A percentile compares a stretch with the other conserved stretches of the same genome.
Conservation (phyloP, 2,797 vertebrate genomes). For the Eleutherodactylus coqui region DNA sequence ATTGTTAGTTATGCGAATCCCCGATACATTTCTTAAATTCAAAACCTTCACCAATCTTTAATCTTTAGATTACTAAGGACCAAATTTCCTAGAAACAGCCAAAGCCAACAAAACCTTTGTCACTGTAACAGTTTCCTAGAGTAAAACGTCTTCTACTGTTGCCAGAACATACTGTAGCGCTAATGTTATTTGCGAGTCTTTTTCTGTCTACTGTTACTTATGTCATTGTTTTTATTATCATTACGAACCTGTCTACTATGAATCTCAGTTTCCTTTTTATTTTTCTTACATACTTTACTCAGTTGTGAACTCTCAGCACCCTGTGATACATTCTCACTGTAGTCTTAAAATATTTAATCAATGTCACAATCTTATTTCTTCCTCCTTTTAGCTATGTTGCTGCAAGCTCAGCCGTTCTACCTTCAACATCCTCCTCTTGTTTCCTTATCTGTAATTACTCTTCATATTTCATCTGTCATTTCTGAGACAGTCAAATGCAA, state of each 20-base stretch:
- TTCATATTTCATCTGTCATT: conserved; percentile 61
- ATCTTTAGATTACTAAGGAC: background rate
- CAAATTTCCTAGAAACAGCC: background rate
- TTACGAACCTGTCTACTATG: background rate
- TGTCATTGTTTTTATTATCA: conserved; percentile 17
- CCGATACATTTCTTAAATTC: background rate
- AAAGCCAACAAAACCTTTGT: background rate
- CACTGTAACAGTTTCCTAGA: background rate
- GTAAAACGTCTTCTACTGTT: background rate
- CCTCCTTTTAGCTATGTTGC: conserved; percentile 25
- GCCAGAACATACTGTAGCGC: background rate
- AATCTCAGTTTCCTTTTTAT: background rate
- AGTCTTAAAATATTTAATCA: conserved; percentile 35
- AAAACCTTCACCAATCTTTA: background rate
- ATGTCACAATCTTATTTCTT: background rate
- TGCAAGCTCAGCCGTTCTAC: conserved; percentile 30
- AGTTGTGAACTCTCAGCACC: conserved; percentile 27
- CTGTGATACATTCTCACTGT: conserved; percentile 8
- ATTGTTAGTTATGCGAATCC: background rate
- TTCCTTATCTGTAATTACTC: conserved; percentile 52
- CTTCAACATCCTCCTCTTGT: conserved; percentile 40
- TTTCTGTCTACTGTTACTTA: background rate
- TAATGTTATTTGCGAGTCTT: background rate
- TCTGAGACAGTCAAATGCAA: conserved; percentile 49
- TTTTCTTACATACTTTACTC: background rate